Conservation (phyloP, 2,113 vertebrate species). For the Arizona elegans region DNA sequence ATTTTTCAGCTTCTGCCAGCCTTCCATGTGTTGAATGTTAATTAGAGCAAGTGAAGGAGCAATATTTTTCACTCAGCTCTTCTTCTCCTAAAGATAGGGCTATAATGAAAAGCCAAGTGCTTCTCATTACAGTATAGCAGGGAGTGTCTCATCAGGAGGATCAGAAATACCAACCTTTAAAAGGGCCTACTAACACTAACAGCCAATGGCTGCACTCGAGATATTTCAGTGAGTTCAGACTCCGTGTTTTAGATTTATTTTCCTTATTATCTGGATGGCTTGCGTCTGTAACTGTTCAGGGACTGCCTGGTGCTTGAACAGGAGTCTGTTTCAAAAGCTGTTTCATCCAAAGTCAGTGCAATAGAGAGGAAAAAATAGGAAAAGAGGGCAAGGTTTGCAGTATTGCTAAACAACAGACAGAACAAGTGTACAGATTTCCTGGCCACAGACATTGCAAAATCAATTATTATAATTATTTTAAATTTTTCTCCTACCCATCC, state of each 20-base stretch:
- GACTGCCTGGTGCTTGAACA: not conserved
- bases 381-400: not conserved
- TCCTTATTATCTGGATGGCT: not conserved
- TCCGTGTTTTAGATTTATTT: slow-evolving; percentile 6
- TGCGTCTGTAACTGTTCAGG: not conserved
- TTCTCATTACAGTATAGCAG: not conserved
- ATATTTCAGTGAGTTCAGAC: not conserved
- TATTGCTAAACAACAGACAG: not conserved
- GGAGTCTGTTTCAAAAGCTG: not conserved
- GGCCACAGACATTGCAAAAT: not conserved
- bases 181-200: not conserved
- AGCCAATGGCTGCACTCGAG: not conserved
- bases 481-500: not conserved
- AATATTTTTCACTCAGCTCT: slow-evolving; percentile 27
- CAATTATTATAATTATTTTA: not conserved
- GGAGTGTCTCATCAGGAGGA: not conserved
- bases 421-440: not conserved
- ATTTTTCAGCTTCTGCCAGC: slow-evolving; percentile 37
- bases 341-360: not conserved
- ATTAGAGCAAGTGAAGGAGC: slow-evolving; percentile 33
- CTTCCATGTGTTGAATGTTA: slow-evolving; percentile 34
- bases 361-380: too few species aligned
- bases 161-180: not conserved
- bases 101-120: not conserved
- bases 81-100: not conserved